Percentiles rank a stretch among this genome's conserved stretches.
phyloP scores from a whole-genome alignment of 1,140 invertebrate genomes.

The Drosophila sechellia region DNA sequence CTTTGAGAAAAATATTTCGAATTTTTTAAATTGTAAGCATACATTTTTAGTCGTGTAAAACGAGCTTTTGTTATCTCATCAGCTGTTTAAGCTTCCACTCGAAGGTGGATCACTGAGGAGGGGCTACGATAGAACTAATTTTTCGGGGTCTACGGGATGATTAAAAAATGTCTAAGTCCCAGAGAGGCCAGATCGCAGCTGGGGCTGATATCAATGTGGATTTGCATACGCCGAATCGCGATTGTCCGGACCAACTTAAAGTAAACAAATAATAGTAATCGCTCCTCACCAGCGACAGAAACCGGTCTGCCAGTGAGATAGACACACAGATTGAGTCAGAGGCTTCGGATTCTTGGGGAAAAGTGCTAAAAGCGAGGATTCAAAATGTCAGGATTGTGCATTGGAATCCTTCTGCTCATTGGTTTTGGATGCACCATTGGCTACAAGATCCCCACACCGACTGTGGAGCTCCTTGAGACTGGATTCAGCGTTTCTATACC shows the following conservation, averaged over 20 bases:
- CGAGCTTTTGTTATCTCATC: conserved; percentile 23
- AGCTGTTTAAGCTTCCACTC: conserved; percentile 20
- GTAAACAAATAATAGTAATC: conserved; percentile 30
- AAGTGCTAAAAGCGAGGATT: not conserved
- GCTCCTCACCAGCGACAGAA: conserved; percentile 1
- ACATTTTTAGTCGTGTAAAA: conserved; percentile 4
- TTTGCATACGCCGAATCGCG: conserved; percentile 6
- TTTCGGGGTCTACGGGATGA: not conserved
- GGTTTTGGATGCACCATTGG: not conserved
- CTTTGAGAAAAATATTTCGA: not conserved
- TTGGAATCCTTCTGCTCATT: conserved; percentile 19
- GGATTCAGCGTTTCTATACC: conserved; percentile 74
- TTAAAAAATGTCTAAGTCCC: conserved; percentile 15
- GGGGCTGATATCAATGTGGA: conserved; percentile 24
- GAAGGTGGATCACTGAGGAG: not conserved
- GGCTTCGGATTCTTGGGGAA: conserved; percentile 15
- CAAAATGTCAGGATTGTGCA: conserved; percentile 18
- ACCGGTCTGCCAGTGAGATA: conserved; percentile 15
- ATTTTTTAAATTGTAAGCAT: not conserved
- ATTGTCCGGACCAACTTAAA: conserved; percentile 31
- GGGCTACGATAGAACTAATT: not conserved
- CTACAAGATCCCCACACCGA: conserved; percentile 59
- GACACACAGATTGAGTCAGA: conserved; percentile 42
- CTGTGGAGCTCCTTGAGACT: conserved; percentile 52
- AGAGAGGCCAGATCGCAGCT: conserved; percentile 13